phyloP scores from a whole-genome alignment of 2,888 invertebrate species.

The Drosophila ustulata region DNA sequence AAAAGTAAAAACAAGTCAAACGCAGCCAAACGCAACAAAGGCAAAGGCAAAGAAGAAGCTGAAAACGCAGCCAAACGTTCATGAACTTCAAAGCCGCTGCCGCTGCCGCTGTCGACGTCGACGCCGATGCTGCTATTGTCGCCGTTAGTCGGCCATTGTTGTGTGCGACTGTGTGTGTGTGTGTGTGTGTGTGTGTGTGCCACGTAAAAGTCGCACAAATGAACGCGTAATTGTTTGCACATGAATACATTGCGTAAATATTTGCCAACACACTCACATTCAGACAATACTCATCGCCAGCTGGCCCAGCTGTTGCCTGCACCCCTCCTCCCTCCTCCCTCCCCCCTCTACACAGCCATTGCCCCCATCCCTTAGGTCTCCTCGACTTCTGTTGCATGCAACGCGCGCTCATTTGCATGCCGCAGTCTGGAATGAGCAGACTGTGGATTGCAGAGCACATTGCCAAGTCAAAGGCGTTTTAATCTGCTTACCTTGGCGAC shows the following conservation, averaged over 20 bases:
- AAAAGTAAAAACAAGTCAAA: slow-evolving; percentile 18
- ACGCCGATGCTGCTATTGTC: slow-evolving; percentile 49
- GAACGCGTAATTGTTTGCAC: slow-evolving; percentile 78
- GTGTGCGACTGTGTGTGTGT: slow-evolving; percentile 5
- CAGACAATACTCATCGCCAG: slow-evolving; percentile 27
- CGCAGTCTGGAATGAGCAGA: slow-evolving; percentile 44
- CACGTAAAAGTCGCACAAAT: slow-evolving; percentile 71
- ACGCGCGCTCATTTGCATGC: slow-evolving; percentile 67
- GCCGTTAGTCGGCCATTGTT: slow-evolving; percentile 53
- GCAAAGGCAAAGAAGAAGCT: slow-evolving; percentile 3
- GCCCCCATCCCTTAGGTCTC: too few species aligned
- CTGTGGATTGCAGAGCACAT: slow-evolving; percentile 55
- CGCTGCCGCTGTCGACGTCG: slow-evolving; percentile 3
- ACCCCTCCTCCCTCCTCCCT: not conserved
- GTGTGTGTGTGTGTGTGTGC: slow-evolving; percentile 10
- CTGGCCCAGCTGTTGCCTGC: not conserved
- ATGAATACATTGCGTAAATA: slow-evolving; percentile 77
- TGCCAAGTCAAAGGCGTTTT: slow-evolving; percentile 75
- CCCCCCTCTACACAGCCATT: too few species aligned
- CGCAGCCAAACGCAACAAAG: slow-evolving; percentile 28
- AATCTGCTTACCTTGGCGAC: slow-evolving; percentile 79
- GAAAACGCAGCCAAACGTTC: slow-evolving; percentile 34
- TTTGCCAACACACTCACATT: slow-evolving; percentile 53
- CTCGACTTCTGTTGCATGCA: slow-evolving; percentile 36
- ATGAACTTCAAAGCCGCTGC: slow-evolving; percentile 39